These are phyloP conservation scores for crab-eating macaque (Macaca fascicularis) DNA, from an alignment of 2,113 vertebrate genomes.

Conservation along the genomic window DNA sequence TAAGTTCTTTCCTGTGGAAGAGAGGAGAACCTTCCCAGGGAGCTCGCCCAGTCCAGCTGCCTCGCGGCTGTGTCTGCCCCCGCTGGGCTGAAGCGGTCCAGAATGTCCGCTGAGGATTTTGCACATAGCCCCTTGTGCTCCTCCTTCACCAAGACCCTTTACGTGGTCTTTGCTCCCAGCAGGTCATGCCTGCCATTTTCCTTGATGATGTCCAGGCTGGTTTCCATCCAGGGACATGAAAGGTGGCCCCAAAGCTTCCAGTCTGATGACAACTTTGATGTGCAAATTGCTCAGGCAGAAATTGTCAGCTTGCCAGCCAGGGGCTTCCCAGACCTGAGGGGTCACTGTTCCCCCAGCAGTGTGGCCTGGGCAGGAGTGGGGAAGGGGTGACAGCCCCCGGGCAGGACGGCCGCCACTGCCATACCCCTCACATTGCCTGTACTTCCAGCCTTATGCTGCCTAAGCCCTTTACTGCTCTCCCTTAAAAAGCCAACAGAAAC, in stretches of 20 bases:
- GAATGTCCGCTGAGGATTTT: rapidly evolving
- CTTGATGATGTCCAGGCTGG: neutral
- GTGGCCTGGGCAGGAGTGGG: neutral
- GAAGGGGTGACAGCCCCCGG: neutral
- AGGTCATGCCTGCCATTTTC: neutral
- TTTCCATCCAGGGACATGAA: neutral
- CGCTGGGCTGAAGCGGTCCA: neutral
- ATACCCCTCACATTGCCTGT: rapidly evolving
- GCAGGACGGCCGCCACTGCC: rapidly evolving
- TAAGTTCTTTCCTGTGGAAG: too few relatives aligned
- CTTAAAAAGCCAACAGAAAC: neutral
- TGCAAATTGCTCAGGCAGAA: neutral
- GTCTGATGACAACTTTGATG: neutral
- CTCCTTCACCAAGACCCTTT: neutral
- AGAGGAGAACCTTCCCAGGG: neutral
- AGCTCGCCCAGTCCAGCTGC: neutral
- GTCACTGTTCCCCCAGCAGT: neutral
- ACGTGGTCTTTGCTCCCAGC: neutral
- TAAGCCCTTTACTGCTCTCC: neutral
- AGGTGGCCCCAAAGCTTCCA: neutral
- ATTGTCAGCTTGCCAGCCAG: neutral
- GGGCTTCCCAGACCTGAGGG: neutral
- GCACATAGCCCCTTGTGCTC: neutral
- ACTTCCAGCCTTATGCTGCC: neutral
- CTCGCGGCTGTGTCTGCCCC: neutral